phyloP scores from a whole-genome alignment of 2,888 invertebrate species.

The Nephrotoma guestfalica region DNA sequence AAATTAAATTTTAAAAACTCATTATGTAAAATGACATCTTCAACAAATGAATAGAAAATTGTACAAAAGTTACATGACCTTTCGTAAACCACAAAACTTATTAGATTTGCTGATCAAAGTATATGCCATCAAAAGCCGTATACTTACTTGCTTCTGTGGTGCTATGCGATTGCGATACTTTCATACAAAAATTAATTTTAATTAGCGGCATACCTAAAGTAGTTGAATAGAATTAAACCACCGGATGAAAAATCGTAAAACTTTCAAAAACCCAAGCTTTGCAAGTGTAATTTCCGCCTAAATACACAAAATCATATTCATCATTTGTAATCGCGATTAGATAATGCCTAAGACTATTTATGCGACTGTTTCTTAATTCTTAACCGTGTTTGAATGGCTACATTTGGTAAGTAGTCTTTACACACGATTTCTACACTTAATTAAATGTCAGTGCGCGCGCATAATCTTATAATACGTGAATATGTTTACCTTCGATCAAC shows the following conservation, averaged over 20 bases:
- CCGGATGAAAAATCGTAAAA: background rate
- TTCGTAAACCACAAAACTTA: background rate
- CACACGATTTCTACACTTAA: background rate
- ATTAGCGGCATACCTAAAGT: background rate
- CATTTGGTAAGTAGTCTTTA: background rate
- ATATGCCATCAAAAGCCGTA: background rate
- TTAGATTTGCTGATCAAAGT: background rate
- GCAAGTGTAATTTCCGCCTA: background rate
- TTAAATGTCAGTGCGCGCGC: background rate
- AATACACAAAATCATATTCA: background rate
- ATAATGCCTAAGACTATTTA: background rate
- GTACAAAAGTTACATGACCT: background rate
- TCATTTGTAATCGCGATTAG: background rate
- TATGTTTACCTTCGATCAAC: background rate
- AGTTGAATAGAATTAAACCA: background rate
- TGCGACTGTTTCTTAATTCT: background rate
- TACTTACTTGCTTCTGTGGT: background rate
- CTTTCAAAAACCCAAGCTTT: background rate
- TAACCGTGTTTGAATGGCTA: background rate
- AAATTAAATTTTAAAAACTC: background rate
- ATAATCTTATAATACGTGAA: background rate
- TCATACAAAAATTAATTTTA: background rate
- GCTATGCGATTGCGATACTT: background rate
- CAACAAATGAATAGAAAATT: background rate
- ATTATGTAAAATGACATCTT: background rate